Conservation (phyloP, 2,797 vertebrate species). For the Danio kyathit region DNA sequence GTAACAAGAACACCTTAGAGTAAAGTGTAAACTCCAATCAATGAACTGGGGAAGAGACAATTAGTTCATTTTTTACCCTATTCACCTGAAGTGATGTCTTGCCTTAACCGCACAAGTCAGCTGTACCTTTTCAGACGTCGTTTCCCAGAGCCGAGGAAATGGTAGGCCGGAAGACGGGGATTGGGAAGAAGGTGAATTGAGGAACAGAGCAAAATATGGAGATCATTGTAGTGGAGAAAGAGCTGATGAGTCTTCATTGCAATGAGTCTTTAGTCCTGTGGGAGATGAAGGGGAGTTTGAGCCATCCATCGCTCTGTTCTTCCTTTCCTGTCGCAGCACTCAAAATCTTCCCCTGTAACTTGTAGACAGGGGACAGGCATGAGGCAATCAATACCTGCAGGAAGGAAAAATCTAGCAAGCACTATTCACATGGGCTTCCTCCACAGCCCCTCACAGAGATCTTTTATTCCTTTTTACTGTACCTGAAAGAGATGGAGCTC, state of each 20-base stretch:
- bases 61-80: too few species aligned
- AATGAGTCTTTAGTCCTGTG: conserved; percentile 40
- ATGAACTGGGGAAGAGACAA: too few species aligned
- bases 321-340: conserved; percentile 40
- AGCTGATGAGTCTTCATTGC: conserved; percentile 45
- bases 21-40: too few species aligned
- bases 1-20: too few species aligned
- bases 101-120: conserved; percentile 74
- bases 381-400: conserved; percentile 83
- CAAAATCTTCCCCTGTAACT: conserved; percentile 56
- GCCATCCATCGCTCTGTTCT: conserved; percentile 38
- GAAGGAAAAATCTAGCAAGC: conserved; percentile 73
- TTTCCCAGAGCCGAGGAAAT: conserved; percentile 25
- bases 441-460: conserved; percentile 52
- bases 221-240: conserved; percentile 32
- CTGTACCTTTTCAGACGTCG: conserved; percentile 50
- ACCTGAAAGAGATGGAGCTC: conserved; percentile 47
- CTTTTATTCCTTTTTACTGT: conserved; percentile 49
- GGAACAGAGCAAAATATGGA: conserved; percentile 39
- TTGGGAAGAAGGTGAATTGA: conserved; percentile 20
- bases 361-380: conserved; percentile 72
- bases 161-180: conserved; percentile 14
- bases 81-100: too few species aligned
- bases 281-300: conserved; percentile 49
- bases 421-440: conserved; percentile 74